A percentile compares a stretch with the other conserved stretches of the same genome.
These are phyloP conservation scores for Tetheella fluctuosa DNA, from an alignment of 2,888 invertebrate species.

Conservation along the genomic window DNA sequence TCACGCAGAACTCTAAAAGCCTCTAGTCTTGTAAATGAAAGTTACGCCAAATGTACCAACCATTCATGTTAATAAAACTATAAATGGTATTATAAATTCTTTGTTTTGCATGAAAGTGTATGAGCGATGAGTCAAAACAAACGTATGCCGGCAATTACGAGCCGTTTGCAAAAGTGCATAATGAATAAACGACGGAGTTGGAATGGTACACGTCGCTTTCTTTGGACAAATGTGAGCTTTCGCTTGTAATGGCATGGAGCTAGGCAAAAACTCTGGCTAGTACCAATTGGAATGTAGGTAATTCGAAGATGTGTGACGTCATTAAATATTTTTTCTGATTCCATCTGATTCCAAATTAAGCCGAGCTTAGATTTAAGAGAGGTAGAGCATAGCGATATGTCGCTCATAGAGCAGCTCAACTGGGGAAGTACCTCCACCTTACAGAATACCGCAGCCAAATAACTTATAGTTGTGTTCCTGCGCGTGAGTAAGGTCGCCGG, in stretches of 20 bases:
- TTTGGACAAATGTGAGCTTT: not conserved
- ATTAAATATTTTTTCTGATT: no score
- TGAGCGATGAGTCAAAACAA: not conserved
- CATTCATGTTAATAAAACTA: not conserved
- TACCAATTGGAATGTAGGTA: no score
- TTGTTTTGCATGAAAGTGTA: conserved; percentile 1
- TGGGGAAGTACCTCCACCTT: no score
- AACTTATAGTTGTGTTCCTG: no score
- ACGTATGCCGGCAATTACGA: not conserved
- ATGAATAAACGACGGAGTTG: not conserved
- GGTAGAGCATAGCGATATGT: no score
- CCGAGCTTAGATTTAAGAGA: no score
- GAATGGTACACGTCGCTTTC: not conserved
- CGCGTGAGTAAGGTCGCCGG: no score
- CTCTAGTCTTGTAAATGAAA: not conserved
- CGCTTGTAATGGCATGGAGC: not conserved
- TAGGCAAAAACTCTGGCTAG: not conserved
- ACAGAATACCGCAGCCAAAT: no score
- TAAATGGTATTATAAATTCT: not conserved
- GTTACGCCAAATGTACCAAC: not conserved
- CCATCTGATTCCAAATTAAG: no score
- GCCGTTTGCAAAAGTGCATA: not conserved
- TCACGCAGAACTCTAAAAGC: no score
- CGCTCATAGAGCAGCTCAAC: no score
- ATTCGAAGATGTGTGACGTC: no score